These are phyloP conservation scores for Phyllotreta cruciferae DNA, from an alignment of 2,888 invertebrate genomes.

Conservation along the genomic window DNA sequence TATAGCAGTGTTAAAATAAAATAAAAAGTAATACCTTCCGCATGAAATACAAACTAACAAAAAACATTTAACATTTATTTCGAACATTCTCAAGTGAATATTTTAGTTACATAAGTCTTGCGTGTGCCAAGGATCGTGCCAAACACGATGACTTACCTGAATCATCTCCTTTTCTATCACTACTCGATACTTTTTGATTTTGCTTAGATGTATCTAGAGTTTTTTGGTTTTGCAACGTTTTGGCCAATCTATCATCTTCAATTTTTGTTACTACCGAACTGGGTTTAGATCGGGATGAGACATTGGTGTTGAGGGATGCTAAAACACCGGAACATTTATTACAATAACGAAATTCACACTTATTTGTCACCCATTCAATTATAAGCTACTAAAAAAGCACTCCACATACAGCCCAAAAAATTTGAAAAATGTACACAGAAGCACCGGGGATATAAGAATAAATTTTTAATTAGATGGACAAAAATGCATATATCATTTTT, in stretches of 20 bases:
- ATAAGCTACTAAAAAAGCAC: slow-evolving; percentile 35
- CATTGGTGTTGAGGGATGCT: slow-evolving; percentile 79
- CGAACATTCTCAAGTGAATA: slow-evolving; percentile 23
- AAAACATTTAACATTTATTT: slow-evolving; percentile 4
- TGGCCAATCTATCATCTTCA: slow-evolving; percentile 60
- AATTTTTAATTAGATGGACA: no score
- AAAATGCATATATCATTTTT: no score
- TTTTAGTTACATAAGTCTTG: slow-evolving; percentile 32
- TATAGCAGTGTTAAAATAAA: slow-evolving; percentile 8
- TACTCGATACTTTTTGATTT: slow-evolving; percentile 54
- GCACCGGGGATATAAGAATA: neutral
- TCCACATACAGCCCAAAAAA: slow-evolving; percentile 34
- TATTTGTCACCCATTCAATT: slow-evolving; percentile 40
- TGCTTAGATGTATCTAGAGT: slow-evolving; percentile 54
- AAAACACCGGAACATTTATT: slow-evolving; percentile 64
- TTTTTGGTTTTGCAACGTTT: slow-evolving; percentile 53
- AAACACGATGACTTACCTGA: slow-evolving; percentile 55
- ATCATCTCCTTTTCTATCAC: slow-evolving; percentile 54
- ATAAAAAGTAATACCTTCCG: slow-evolving; percentile 13
- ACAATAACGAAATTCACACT: slow-evolving; percentile 45
- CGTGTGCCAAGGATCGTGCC: slow-evolving; percentile 60
- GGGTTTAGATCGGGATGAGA: slow-evolving; percentile 74
- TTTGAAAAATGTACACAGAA: slow-evolving; percentile 22
- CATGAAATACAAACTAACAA: slow-evolving; percentile 7
- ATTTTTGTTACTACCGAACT: slow-evolving; percentile 66